Evolutionary conservation across 2,888 invertebrate genomes (phyloP), one percentile per base, ranked within the genome.

Genomic region (Drosophila anomelani): DNA sequence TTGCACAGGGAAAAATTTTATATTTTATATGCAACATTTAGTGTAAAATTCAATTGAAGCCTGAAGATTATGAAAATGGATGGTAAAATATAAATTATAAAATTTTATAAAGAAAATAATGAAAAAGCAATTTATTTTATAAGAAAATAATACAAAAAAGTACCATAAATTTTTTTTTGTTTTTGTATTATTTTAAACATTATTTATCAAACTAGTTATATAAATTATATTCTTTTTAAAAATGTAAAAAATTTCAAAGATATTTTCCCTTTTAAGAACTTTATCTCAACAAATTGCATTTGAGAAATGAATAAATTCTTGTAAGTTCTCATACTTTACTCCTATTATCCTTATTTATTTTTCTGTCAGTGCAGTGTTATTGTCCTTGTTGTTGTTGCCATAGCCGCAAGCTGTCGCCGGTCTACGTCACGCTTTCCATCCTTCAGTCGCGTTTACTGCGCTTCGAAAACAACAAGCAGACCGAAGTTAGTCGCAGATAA

Each of bases 371-470:
- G 64, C n/a, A 26, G 63, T 43, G 63, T 63, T 66, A 63, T 63
- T 47, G 64, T 66, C 64, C 55, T 49, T 67, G 70, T 61, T 57
- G 62, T 84, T 75, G 78, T 81, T 78, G 75, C 57, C 69, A 77
- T 82, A 74, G 76, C 81, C 79, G 74, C 87, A 83, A 83, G 85
- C 82, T 88, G 78, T 80, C 74, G 87, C 85, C 81, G 82, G 67
- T 81, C 63, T 81, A 76, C 81, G 83, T 85, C 74, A 82, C 78
- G 86, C 81, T 80, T 86, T 83, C 63, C 70, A 83, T 68, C 58
- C 73, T 64, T 62, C 69, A 88, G 75, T 85, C 77, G 78, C 76
- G 88, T 73, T 76, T 75, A 85, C 54, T 84, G 70, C 83, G 85
- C 74, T 77, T 69, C 82, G 55, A 64, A 75, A 69, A 58, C 61